Base-by-base conservation (phyloP, 2,113 vertebrate species). In the Pavo muticus region DNA sequence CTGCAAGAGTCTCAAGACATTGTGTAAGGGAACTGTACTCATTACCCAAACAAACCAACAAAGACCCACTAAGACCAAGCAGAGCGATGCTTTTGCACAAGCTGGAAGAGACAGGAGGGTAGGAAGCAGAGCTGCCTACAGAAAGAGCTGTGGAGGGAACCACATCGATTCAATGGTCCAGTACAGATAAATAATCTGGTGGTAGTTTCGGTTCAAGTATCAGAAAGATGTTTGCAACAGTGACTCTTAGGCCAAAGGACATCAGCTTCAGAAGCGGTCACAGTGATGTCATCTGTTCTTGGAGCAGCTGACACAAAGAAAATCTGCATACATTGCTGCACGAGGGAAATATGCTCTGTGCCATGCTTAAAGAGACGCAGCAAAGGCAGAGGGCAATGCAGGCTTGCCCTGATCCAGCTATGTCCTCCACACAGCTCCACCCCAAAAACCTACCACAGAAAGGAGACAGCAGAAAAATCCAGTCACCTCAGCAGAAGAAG, bases 321-420 rank as follows among this genome's bases (percentile, higher is more conserved):
- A 3, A 0, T 1, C 37, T 23, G 56, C 20, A 3, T 1, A 9
- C 1, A 11, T 23, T 30, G 32, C n/a, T 2, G 2, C 9, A 64
- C 0, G 14, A 69, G 44, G 35, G 35, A 84, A 77, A 63, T 14
- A 12, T 23, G 69, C 80, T 44, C 14, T 57, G 72, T 75, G 29
- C 17, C 48, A 47, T 20, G 56, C 40, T 65, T 35, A n/a, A 76
- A 0, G 0, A 19, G 54, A 52, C 32, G 61, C 1, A 10, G 35
- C 64, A 68, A 39, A n/a, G 30, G n/a, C 3, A 6, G 67, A 72
- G 15, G 35, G 44, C 52, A 69, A 16, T 2, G 35, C 52, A 56
- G 11, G 44, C 37, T 48, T 60, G 24, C 39, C 39, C 21, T 35
- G 17, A 57, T 13, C 54, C 76, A 80, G 48, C 40, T 19, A 15